phyloP scores from a whole-genome alignment of 2,888 invertebrate genomes.

The Diarsia mendica region DNA sequence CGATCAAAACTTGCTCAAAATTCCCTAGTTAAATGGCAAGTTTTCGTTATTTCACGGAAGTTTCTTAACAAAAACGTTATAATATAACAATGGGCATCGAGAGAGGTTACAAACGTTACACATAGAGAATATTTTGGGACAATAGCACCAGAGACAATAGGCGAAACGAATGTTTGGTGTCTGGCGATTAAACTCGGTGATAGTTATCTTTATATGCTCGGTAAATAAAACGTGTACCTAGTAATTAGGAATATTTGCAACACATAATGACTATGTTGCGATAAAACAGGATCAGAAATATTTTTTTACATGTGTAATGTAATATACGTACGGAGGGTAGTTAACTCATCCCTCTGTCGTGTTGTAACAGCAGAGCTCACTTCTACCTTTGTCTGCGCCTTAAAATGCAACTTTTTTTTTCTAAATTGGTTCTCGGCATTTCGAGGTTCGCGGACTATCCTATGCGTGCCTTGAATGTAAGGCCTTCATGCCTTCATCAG shows the following conservation, averaged over 20 bases:
- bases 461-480: too few relatives aligned
- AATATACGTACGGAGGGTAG: too few relatives aligned
- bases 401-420: too few relatives aligned
- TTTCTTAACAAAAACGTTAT: constrained; percentile 80
- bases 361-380: too few relatives aligned
- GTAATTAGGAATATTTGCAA: constrained; percentile 19
- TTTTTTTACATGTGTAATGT: too few relatives aligned
- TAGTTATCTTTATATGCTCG: constrained; percentile 41
- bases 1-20: constrained; percentile 67
- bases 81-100: constrained; percentile 77
- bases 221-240: constrained; percentile 35
- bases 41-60: constrained; percentile 77
- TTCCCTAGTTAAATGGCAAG: constrained; percentile 59
- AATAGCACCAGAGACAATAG: constrained; percentile 66
- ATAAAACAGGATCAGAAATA: not conserved
- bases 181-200: constrained; percentile 52
- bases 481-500: too few relatives aligned
- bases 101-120: constrained; percentile 71
- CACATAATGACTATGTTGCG: not conserved
- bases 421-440: too few relatives aligned
- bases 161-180: constrained; percentile 53
- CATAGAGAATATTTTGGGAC: constrained; percentile 71
- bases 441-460: too few relatives aligned
- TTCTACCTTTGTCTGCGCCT: too few relatives aligned
- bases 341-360: too few relatives aligned